Base-by-base conservation (phyloP, 92 coral and sea anemone genomes). In the Actinernus sp. region DNA sequence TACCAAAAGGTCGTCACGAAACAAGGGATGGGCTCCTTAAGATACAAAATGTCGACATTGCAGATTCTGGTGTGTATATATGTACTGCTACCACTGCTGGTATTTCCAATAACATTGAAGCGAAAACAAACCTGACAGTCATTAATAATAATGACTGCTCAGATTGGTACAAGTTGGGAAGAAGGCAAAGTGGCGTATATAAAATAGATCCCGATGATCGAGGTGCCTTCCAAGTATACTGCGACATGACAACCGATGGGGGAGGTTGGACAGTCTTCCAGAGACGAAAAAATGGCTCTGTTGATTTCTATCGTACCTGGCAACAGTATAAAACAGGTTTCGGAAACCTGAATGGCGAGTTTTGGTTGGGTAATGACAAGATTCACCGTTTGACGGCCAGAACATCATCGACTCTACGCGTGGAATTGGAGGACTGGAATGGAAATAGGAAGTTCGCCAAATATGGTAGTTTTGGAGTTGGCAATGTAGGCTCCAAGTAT, bases 171-270 rank as follows among this genome's bases (percentile, higher is more conserved):
- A 64, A 54, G 41, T 7, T 58, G 31, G 65, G 82, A 4, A 30
- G 46, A 20, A 64, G 39, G 28, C 65, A 25, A 31, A 75, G 65
- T 55, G 74, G 74, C 37, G 65, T 34, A 49, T 63, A 64, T 59
- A 32, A 43, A 48, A 27, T 75, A 2, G 46, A 63, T 49, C 85
- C 85, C 48, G 85, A 78, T 17, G 78, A 51, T 2, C 62, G 33
- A 79, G 80, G 85, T 48, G 16, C 68, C 58, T 78, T 78, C 49
- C 48, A 0, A 23, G 85, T 68, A 28, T 78, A 78, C 57, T 78
- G 85, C 50, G 85, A 78, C 78, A 78, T 78, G 85, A 64, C 63
- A 64, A 70, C 58, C 41, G 67, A 70, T 59, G 77, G 85, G 24
- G 85, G 85, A 61, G 76, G 82, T 28, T 77, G 84, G 84, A 77